Conservation (phyloP, 2,888 invertebrate genomes). For the Gryllus longicercus region DNA sequence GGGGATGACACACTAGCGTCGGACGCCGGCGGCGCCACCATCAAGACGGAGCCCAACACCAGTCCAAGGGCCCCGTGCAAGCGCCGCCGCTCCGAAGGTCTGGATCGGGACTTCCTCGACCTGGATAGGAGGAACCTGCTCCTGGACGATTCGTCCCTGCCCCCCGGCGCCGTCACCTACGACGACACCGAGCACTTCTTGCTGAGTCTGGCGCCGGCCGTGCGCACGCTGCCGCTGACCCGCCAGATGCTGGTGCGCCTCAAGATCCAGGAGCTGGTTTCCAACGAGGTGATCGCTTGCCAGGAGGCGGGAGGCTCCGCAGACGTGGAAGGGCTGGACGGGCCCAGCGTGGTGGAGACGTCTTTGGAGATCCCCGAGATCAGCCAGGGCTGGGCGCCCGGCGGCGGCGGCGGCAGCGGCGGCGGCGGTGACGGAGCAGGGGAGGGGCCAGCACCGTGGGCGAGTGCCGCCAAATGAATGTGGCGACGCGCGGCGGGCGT, state of each 20-base stretch:
- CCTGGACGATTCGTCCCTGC: not conserved
- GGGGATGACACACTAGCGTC: not conserved
- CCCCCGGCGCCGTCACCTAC: not conserved
- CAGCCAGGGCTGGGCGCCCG: not conserved
- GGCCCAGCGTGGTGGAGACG: not conserved
- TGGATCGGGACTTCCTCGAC: not conserved
- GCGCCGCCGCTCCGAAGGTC: not conserved
- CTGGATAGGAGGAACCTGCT: not conserved
- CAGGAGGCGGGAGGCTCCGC: not conserved
- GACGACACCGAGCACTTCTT: not conserved
- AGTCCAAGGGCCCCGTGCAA: not conserved
- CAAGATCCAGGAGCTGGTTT: not conserved
- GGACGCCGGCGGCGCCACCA: not conserved
- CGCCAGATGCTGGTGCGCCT: not conserved
- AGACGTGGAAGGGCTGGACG: not conserved
- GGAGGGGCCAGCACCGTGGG: too few species aligned
- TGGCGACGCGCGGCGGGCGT: too few species aligned
- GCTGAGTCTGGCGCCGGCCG: not conserved
- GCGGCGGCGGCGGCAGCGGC: not conserved
- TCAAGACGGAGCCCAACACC: not conserved
- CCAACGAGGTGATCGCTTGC: not conserved
- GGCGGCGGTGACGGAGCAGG: not conserved
- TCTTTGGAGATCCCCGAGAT: not conserved
- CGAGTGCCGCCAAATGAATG: too few species aligned
- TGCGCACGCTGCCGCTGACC: not conserved